Base-by-base conservation (phyloP, 2,797 vertebrate genomes). In the Pangasius larnaudii region DNA sequence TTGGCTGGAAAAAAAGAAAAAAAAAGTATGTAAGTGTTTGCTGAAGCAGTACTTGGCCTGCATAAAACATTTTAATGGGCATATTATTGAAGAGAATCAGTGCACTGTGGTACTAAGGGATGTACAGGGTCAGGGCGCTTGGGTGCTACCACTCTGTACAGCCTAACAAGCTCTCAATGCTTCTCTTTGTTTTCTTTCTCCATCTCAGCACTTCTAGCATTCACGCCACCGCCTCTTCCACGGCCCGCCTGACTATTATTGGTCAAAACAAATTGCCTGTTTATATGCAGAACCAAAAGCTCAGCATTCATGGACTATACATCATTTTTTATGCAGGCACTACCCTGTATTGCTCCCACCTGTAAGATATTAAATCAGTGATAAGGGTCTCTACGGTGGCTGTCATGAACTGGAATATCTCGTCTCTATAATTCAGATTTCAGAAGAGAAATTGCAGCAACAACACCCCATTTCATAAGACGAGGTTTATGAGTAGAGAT, bases 171-270 rank as follows among this genome's bases (percentile, higher is more conserved):
- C 49, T n/a, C 88, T 88, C 90, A 92, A 92, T 85, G 84, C 85
- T 24, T 77, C 56, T 78, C 88, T 91, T 90, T 90, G 91, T 91
- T 79, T 89, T 74, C 63, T 71, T 87, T 77, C 80, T 90, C 89
- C 81, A 80, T 86, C 84, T 82, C 90, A 90, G 65, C 87, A 84
- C 83, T 79, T 77, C 65, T 30, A 80, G 84, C 82, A 85, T 87
- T 65, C 87, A 67, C 33, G 51, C 83, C 79, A 30, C 80, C 61
- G 78, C 87, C 77, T 72, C 84, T 51, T 72, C 9, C 61, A 72
- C 65, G 5, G 42, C 65, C 22, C 53, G n/a, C 51, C 77, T 19
- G 53, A 19, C 51, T 79, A 75, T 75, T 74, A 53, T 63, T 65
- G 81, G 56, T 49, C 36, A 78, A 86, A 89, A 88, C 74, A 88